A percentile compares a stretch with the other conserved stretches of the same genome.
Evolutionary conservation across 2,888 invertebrate genomes (phyloP).

Genomic region (Leptothorax acervorum): DNA sequence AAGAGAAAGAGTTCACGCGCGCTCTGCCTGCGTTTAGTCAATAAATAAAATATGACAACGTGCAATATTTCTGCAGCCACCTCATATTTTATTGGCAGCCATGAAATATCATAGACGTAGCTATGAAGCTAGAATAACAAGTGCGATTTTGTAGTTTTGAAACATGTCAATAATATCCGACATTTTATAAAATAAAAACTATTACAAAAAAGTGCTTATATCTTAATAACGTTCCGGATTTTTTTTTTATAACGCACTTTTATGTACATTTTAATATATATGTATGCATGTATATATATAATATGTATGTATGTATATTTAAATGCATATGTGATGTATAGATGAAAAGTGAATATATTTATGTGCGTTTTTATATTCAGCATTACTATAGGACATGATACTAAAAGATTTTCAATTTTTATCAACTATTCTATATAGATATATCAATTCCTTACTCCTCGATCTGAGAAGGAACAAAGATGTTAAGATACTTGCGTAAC

Average conservation of each 20-base stretch:
- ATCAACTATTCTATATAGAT: not conserved
- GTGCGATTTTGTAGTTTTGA: not conserved
- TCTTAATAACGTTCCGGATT: not conserved
- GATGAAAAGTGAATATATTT: not conserved
- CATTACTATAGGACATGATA: not conserved
- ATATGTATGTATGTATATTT: not conserved
- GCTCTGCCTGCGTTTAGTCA: not conserved
- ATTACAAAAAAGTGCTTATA: not conserved
- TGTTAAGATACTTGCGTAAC: constrained; percentile 5
- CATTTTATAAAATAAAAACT: constrained; percentile 11
- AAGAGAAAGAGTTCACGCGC: not conserved
- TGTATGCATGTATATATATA: not conserved
- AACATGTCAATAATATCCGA: constrained; percentile 8
- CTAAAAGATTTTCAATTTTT: not conserved
- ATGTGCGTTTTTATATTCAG: not conserved
- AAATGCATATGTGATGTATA: not conserved
- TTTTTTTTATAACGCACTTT: constrained; percentile 1
- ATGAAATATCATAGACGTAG: constrained; percentile 32
- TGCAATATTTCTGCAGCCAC: constrained; percentile 4
- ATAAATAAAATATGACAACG: constrained; percentile 23
- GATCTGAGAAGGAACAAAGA: constrained; percentile 19
- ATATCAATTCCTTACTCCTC: not conserved
- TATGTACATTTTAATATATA: not conserved
- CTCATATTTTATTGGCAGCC: constrained; percentile 36
- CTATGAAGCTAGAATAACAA: constrained; percentile 24